Percentiles rank a stretch among this genome's conserved stretches.
phyloP scores from a whole-genome alignment of 2,797 vertebrate species.

The Lacerta agilis region DNA sequence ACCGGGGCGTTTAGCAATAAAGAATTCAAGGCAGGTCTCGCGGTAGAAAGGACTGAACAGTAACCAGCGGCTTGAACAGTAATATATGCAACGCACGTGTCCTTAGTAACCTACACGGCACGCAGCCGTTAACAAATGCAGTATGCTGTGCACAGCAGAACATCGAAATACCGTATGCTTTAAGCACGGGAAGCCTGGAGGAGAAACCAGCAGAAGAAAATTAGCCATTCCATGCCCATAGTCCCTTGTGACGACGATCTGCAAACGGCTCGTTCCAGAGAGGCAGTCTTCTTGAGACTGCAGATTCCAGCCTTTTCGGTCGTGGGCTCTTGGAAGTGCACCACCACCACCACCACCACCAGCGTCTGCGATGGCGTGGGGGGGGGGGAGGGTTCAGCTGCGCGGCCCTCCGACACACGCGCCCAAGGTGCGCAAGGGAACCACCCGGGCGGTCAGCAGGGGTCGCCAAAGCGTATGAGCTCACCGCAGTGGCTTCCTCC shows the following conservation, averaged over 20 bases:
- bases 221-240: background rate
- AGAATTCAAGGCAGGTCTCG: background rate
- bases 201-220: background rate
- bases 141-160: background rate
- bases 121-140: slow-evolving; percentile 1
- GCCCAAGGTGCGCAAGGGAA: background rate
- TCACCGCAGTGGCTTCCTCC: background rate
- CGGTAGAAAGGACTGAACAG: background rate
- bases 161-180: background rate
- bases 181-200: background rate
- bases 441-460: background rate
- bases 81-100: background rate
- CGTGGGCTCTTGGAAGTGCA: background rate
- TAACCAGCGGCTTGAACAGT: background rate
- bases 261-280: background rate
- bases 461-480: background rate
- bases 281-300: background rate
- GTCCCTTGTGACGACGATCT: background rate
- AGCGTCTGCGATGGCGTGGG: background rate
- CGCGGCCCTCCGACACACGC: background rate
- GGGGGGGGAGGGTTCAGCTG: too few relatives aligned
- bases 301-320: background rate
- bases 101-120: background rate
- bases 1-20: background rate
- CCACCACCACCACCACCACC: background rate